Percentiles rank a stretch among this genome's conserved stretches.
phyloP scores from a whole-genome alignment of 2,113 vertebrate species.

The Sciurus niger region DNA sequence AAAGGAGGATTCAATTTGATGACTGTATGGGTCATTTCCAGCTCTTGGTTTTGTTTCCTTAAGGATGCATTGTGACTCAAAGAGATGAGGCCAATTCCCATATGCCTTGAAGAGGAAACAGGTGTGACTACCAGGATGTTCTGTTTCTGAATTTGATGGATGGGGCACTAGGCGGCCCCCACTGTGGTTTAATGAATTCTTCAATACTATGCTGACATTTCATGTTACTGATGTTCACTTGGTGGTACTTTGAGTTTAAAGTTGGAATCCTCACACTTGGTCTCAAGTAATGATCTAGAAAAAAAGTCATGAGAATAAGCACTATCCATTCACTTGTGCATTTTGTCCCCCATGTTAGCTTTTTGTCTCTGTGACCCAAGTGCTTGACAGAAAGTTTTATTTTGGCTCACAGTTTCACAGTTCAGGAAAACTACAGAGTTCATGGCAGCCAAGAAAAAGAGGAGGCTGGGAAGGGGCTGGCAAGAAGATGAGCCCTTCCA shows the following conservation, averaged over 20 bases:
- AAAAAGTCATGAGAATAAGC: not conserved
- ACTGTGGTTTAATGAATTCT: not conserved
- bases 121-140: not conserved
- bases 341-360: not conserved
- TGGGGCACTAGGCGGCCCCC: not conserved
- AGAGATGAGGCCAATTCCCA: not conserved
- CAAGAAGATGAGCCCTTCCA: no score
- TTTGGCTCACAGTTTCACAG: no score
- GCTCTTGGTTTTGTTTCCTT: slow-evolving; percentile 15
- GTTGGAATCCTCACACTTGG: not conserved
- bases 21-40: not conserved
- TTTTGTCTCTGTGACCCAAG: no score
- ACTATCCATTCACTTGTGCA: not conserved
- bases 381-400: no score
- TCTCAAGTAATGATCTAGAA: not conserved
- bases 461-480: no score
- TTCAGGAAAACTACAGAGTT: no score
- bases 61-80: slow-evolving; percentile 1
- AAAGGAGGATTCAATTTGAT: not conserved
- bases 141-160: not conserved
- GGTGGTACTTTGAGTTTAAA: slow-evolving; percentile 18
- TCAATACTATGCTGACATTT: not conserved
- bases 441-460: no score
- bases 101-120: not conserved
- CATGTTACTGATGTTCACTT: not conserved